Base-by-base conservation (phyloP, 53 echinoderm and acorn worm genomes). In the Pentamera pediparva region DNA sequence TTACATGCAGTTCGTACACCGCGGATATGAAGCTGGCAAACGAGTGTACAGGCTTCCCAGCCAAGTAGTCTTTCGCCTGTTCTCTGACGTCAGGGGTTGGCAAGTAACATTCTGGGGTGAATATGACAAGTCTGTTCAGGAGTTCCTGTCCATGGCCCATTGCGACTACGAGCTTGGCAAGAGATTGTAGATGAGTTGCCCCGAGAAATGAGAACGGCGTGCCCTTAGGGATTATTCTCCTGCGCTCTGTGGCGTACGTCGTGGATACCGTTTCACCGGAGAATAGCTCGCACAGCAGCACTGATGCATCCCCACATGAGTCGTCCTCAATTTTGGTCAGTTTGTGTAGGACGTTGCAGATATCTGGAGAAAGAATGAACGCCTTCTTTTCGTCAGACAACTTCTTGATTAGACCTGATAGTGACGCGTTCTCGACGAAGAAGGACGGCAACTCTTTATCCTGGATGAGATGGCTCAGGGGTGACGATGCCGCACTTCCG, bases 101-200 rank as follows among this genome's bases (percentile, higher is more conserved):
- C 26, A 58, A 60, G 40, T 21, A 58, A 37, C 75, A 75, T 38
- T 64, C 30, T 11, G 62, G 77, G 10, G 2, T 32, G 3, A 65
- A 13, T 25, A 76, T 21, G 3, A 77, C 26, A 28, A 78, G 65
- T 50, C 39, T 13, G 55, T 78, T 67, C n/a, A 78, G 19, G 25
- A 78, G 37, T 22, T 67, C 78, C 34, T 78, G 67, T 13, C 78
- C 79, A 29, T 67, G 54, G 20, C 65, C 56, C 55, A 78, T 78
- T 11, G 32, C 18, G 15, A 37, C 32, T 4, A 65, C 5, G 3
- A 78, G 65, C 53, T 78, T 65, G n/a, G 67, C 78, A 15, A 78
- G 39, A 19, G 78, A 67, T 64, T 5, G 67, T 22, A 78, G 21
- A 28, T 78, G 78, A 5, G 67, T 65, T 34, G n/a, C 24, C 11